Evolutionary conservation across 1,140 invertebrate genomes (phyloP), one percentile per base, ranked within the genome.

Genomic region (Anastrepha ludens): DNA sequence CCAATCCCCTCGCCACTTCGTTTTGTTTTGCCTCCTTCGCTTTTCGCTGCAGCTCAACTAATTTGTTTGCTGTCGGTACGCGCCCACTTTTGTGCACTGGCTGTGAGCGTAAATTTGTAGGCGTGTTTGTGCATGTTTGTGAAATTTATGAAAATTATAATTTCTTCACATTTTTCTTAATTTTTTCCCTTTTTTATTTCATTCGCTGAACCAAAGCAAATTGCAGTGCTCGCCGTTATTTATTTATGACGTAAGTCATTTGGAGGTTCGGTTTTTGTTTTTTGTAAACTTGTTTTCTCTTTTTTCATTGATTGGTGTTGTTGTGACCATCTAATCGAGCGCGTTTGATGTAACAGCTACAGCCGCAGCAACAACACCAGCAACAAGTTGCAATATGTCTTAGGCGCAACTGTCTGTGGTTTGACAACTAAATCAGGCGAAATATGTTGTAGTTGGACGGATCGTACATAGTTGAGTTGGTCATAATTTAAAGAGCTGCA

Each of bases 391-490:
- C 41, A 55, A 81, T 55, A 20, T 55, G 74, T 55, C 17, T 81
- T 50, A 50, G 6, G 50, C 15, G 44, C 15, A 50, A 81, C 17
- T 58, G 74, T 29, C 74, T 29, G 74, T 81, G 74, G 74, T 81
- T 81, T 81, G 74, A 81, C 74, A 81, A 81, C 47, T 81, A 81
- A 81, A 81, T 81, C 74, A 81, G 64, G 6, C 2, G n/a, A 81
- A 81, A 81, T 47, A 81, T 67, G 64, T 39, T n/a, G 17, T 39
- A 39, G n/a, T 9, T 67, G 64, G 60, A 67, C 64, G 29, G 13
- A 2, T 8, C 20, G 20, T 29, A 7, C 41, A 20, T 44, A 15
- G 29, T 17, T 44, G 44, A 9, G n/a, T n/a, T 20, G 29, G 29
- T 8, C n/a, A 41, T 67, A 67, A 41, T 41, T 41, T 41, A 74